These are phyloP conservation scores for Anniella stebbinsi DNA, from an alignment of 2,797 vertebrate species.

Conservation along the genomic window DNA sequence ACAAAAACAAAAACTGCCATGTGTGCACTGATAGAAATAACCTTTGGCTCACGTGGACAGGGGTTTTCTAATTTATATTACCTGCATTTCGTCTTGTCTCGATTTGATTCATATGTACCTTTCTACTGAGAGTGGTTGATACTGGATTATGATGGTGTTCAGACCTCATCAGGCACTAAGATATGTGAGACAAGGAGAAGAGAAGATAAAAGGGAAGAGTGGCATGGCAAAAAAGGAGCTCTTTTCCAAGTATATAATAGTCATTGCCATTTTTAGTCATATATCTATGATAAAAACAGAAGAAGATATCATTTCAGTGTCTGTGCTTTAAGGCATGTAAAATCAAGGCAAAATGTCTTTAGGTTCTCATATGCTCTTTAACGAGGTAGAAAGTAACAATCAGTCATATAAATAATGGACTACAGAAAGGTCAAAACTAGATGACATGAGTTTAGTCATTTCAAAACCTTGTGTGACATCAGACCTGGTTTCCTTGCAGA, in stretches of 20 bases:
- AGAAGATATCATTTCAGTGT: not conserved
- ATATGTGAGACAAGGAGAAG: not conserved
- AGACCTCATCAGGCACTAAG: not conserved
- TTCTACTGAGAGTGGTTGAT: not conserved
- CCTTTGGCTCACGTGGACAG: not conserved
- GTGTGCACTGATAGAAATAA: not conserved
- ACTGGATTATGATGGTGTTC: not conserved
- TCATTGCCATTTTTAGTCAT: not conserved
- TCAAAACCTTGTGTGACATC: not conserved
- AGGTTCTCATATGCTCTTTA: not conserved
- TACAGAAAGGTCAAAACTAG: not conserved
- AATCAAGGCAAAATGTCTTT: not conserved
- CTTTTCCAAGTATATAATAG: not conserved
- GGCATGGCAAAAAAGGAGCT: too few species aligned
- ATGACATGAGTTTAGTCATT: not conserved
- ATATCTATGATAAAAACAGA: not conserved
- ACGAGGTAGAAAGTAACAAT: not conserved
- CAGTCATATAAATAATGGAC: rapidly evolving
- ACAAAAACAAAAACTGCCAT: not conserved
- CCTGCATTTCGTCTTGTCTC: not conserved
- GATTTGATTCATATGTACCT: not conserved
- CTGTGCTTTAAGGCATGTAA: not conserved
- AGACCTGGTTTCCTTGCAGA: not conserved
- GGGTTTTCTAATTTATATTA: not conserved
- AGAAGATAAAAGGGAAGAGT: too few species aligned